Evolutionary conservation across 2,797 vertebrate genomes (phyloP).

Genomic region (Salmo trutta): DNA sequence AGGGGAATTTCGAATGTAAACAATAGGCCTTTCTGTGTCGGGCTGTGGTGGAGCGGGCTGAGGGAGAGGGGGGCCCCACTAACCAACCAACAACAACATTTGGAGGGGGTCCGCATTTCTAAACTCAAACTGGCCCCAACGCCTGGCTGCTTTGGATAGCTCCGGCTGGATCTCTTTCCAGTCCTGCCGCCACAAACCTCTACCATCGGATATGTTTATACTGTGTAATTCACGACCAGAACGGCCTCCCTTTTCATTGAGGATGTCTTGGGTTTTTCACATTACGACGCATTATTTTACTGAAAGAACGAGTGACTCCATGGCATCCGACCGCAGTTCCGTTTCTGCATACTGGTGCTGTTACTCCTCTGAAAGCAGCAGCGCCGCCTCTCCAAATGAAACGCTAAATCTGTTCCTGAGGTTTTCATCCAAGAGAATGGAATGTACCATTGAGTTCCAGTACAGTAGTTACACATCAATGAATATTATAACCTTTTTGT

Average conservation of each 20-base stretch:
- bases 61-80: not conserved
- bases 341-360: slow-evolving; percentile 40
- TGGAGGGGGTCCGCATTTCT: slow-evolving; percentile 17
- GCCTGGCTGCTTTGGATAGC: slow-evolving; percentile 45
- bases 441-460: slow-evolving; percentile 65
- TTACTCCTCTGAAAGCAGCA: slow-evolving; percentile 20
- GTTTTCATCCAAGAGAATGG: slow-evolving; percentile 69
- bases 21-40: slow-evolving; percentile 44
- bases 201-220: slow-evolving; percentile 60
- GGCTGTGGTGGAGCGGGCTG: slow-evolving; percentile 11
- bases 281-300: slow-evolving; percentile 62
- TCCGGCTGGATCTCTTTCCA: slow-evolving; percentile 47
- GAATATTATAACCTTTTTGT: slow-evolving; percentile 57
- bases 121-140: slow-evolving; percentile 15
- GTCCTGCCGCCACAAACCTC: slow-evolving; percentile 45
- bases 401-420: slow-evolving; percentile 69
- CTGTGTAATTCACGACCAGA: slow-evolving; percentile 55
- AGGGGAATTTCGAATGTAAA: slow-evolving; percentile 42
- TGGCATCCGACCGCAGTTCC: slow-evolving; percentile 60
- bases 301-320: slow-evolving; percentile 29
- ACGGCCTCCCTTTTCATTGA: slow-evolving; percentile 50
- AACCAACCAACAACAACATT: slow-evolving; percentile 1
- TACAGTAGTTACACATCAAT: slow-evolving; percentile 71
- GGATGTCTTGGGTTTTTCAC: slow-evolving; percentile 54
- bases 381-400: slow-evolving; percentile 57